Conservation (phyloP, 2,888 invertebrate species). For the Coelogynopora nodosa region DNA sequence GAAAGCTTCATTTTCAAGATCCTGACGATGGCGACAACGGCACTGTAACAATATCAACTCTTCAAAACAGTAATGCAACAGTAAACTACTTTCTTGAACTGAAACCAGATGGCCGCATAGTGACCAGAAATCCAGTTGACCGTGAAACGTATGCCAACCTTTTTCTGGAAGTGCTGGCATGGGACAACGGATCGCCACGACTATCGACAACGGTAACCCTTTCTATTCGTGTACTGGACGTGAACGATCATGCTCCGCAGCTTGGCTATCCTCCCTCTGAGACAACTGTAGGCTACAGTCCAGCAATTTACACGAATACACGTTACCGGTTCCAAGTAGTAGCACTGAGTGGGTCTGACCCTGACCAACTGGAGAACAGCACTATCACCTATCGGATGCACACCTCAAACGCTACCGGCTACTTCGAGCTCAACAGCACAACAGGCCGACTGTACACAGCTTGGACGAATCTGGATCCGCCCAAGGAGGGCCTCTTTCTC, state of each 20-base stretch:
- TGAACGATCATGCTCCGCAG: constrained; percentile 41
- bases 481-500: not conserved
- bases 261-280: constrained; percentile 38
- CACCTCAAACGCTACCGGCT: constrained; percentile 43
- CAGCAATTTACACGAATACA: constrained; percentile 39
- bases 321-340: constrained; percentile 32
- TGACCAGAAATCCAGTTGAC: constrained; percentile 40
- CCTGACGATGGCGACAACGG: constrained; percentile 20
- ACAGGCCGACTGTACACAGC: constrained; percentile 34
- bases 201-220: constrained; percentile 37
- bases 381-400: constrained; percentile 43
- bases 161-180: not conserved
- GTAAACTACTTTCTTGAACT: constrained; percentile 37
- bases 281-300: constrained; percentile 33
- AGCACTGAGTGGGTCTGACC: constrained; percentile 30
- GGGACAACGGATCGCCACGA: constrained; percentile 35
- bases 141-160: constrained; percentile 38
- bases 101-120: constrained; percentile 33
- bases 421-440: constrained; percentile 34
- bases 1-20: not conserved
- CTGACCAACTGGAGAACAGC: constrained; percentile 39
- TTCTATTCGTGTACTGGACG: constrained; percentile 33
- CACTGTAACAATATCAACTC: not conserved
- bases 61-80: constrained; percentile 14
- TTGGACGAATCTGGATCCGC: constrained; percentile 23